Conservation (phyloP, 1,140 invertebrate species). For the Drosophila pandora region DNA sequence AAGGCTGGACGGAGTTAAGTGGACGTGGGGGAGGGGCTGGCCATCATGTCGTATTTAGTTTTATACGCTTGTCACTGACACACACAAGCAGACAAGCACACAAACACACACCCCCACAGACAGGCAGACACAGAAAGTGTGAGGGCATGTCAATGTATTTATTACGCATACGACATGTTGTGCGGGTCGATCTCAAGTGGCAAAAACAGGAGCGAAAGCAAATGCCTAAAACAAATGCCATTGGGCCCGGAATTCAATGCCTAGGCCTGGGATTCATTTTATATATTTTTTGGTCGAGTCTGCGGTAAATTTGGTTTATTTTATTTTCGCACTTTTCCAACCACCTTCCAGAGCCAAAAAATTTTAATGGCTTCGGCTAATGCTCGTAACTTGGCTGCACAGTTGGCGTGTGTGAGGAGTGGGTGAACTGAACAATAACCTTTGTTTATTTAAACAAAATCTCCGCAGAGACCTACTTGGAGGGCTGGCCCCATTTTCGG, state of each 20-base stretch:
- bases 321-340: constrained; percentile 23
- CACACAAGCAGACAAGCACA: constrained; percentile 9
- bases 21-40: constrained; percentile 9
- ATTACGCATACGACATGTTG: constrained; percentile 70
- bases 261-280: not conserved
- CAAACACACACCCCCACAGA: constrained; percentile 1
- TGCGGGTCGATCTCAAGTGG: constrained; percentile 42
- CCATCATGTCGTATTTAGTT: constrained; percentile 61
- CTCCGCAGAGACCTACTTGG: constrained; percentile 11
- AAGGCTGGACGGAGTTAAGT: constrained; percentile 29
- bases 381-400: not conserved
- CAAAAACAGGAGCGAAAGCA: constrained; percentile 17
- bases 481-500: constrained; percentile 31
- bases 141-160: constrained; percentile 50
- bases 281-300: not conserved
- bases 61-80: constrained; percentile 68
- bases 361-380: constrained; percentile 3
- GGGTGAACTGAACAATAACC: constrained; percentile 14
- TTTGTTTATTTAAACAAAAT: constrained; percentile 25
- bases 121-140: constrained; percentile 10
- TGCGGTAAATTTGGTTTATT: constrained; percentile 9
- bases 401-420: not conserved
- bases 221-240: constrained; percentile 4
- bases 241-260: not conserved
- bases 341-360: constrained; percentile 17